Evolutionary conservation across 2,113 vertebrate species (phyloP), one percentile per base, ranked within the genome.

Genomic region (Hypomesus transpacificus): DNA sequence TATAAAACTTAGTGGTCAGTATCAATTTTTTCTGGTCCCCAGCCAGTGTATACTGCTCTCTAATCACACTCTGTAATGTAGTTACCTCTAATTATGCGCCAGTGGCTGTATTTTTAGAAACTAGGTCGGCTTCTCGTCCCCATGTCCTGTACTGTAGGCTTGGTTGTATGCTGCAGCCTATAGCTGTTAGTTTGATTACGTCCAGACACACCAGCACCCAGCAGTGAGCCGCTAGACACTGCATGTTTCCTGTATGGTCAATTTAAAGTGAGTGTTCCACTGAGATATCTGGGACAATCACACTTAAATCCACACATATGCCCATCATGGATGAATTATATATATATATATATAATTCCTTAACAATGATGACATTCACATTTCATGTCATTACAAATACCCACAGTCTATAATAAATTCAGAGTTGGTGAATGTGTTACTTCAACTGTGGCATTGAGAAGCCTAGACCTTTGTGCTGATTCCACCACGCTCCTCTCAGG

Each of bases 41-140:
- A 71, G 22, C 57, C 63, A 14, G 22, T 81, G 74, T 77, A 76
- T 74, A 68, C 80, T 82, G 76, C 77, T 79, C 68, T 81, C 75
- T 68, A 82, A 83, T 87, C 78, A 69, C 70, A 67, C 75, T 64
- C 77, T 83, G 83, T 85, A 85, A 86, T 85, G 78, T 52, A 70
- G 80, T 88, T 84, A 86, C 82, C 85, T 82, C 78, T 87, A 84
- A 89, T 88, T 85, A 89, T 82, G 76, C 78, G 70, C 63, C 68
- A 82, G 65, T 73, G 3, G 16, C 57, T 58, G 4, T 88, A 83
- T 87, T 89, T 87, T 83, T 89, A 89, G 86, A 14, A 75, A 85
- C 54, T 84, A 70, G 83, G 86, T 82, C 82, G 71, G 62, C 65
- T 34, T 52, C 26, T 28, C 6, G 56, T 71, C 66, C 68, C 51